Evolutionary conservation across 2,113 vertebrate species (phyloP), one percentile per base, ranked within the genome.

Genomic region (Tonatia bakeri): DNA sequence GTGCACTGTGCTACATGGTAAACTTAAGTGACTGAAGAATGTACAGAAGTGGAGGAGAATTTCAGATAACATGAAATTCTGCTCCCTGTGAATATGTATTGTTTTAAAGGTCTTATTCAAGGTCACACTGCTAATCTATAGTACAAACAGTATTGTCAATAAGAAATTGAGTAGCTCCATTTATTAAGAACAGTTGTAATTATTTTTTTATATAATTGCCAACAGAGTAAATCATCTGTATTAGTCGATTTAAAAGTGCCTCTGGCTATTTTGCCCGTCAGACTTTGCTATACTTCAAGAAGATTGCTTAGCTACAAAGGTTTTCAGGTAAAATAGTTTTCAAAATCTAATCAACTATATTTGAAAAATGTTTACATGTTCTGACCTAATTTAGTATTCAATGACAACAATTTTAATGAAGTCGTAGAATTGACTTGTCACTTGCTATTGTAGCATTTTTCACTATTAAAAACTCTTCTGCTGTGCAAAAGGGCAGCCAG

Each of bases 331-430:
- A 10, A 97, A 86, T 11, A 38, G 6, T 90, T 83, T 83, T 95
- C 31, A 85, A 95, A 87, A 43, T 89, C 36, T 91, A 82, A 93
- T 94, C 67, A 70, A 59, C 83, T 87, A 6, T 67, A 69, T 56
- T 52, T 90, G 54, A 87, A 89, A 97, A 93, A 83, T 91, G 50
- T 92, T 84, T 96, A 76, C 36, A 47, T 54, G 52, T 89, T 94
- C 50, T 95, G 82, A 95, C 92, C 15, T 69, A 56, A 92, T 94
- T 88, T 89, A 91, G 92, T 97, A 89, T 91, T 90, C 76, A 94
- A 67, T 94, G 84, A 92, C 50, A 90, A 64, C 11, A 72, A 36
- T 91, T 94, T 76, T 94, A 89, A 91, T 90, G 85, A 76, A 93
- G 87, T 96, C 76, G 52, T 77, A 86, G 77, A 70, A 94, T 87